These are phyloP conservation scores for Myotis pilosus DNA, from an alignment of 2,797 vertebrate genomes.

Conservation along the genomic window DNA sequence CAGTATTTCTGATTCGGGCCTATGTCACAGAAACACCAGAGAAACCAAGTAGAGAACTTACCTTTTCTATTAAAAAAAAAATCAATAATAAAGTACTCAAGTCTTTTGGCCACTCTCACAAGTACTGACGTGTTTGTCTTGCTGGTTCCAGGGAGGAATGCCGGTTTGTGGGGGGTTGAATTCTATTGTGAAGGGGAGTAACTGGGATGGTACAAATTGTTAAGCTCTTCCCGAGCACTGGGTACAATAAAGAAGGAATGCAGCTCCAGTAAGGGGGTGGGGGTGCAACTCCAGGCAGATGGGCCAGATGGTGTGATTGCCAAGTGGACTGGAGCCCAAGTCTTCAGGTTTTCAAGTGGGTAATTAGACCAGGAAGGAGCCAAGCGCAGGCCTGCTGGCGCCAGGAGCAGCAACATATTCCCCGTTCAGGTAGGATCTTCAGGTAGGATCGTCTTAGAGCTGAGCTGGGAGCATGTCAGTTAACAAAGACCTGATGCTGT, in stretches of 20 bases:
- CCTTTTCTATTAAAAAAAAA: not conserved
- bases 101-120: not conserved
- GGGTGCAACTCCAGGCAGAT: constrained; percentile 39
- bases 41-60: not conserved
- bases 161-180: not conserved
- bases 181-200: not conserved
- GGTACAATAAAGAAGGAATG: not conserved
- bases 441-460: not conserved
- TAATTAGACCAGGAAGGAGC: constrained; percentile 58
- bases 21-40: not conserved
- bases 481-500: not conserved
- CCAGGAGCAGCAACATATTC: constrained; percentile 18
- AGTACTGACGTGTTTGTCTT: not conserved
- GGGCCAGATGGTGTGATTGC: constrained; percentile 24
- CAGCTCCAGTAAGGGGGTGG: not conserved
- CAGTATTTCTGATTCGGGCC: not conserved
- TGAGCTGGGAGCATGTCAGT: not conserved
- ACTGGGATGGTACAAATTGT: not conserved
- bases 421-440: not conserved
- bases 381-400: not conserved
- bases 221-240: not conserved
- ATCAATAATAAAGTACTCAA: not conserved
- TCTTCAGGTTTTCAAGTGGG: constrained; percentile 48
- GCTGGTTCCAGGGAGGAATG: not conserved
- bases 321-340: constrained; percentile 40